Base-by-base conservation (phyloP, 2,888 invertebrate genomes). In the Sacculina carcini region DNA sequence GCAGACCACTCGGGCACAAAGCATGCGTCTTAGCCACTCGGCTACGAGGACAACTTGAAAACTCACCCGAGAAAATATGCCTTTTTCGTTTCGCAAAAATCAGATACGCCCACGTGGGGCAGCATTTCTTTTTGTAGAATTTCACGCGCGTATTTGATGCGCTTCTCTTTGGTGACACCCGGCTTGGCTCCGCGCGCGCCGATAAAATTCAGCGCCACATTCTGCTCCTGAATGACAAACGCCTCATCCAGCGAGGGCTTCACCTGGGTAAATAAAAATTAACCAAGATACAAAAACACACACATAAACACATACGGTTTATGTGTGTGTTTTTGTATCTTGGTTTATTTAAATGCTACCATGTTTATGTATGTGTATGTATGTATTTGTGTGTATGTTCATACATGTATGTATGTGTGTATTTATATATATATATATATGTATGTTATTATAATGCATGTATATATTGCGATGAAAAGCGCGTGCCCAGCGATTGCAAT, bases 81-180 rank as follows among this genome's bases (percentile, higher is more conserved):
- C 63, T 99, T 99, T 65, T 96, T 98, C 0, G 98, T 98, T 69
- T 99, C 98, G 71, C 98, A 98, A 66, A 94, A 96, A 65, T 98
- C 96, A 38, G 94, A 92, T 1, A 98, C 90, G 57, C 98, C 98
- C 53, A 98, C 96, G 69, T 99, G 98, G 0, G 98, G 98, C 60
- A 99, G 73, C 89, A 96, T 92, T 79, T 99, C 98, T 63, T 98
- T 98, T 63, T 98, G 98, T 55, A 99, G 70, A 67, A 99, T 98
- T 78, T 99, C 98, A 63, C 86, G 77, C 0, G 98, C 96, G 69
- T 99, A 99, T 69, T 98, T 96, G 48, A 98, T 89, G 73, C 98
- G 80, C 64, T 92, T 94, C 60, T 98, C 98, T 66, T 92, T 92
- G 0, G 96, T 92, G 0, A 99, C 96, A 65, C 98, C 98, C 9